Evolutionary conservation across 2,113 vertebrate species (phyloP).

Genomic region (Corythoichthys intestinalis): DNA sequence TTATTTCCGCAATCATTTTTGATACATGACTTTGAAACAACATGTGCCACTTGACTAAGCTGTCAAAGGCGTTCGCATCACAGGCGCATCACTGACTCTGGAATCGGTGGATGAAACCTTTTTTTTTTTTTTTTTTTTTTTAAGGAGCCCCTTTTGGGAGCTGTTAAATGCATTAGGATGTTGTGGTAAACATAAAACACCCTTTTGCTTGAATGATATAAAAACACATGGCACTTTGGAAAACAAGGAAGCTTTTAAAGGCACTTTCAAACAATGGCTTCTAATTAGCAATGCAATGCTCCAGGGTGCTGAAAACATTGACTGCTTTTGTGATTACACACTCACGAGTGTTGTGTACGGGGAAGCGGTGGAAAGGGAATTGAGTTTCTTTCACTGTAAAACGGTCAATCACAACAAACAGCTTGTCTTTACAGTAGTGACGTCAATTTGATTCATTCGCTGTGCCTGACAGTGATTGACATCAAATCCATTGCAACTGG

Average conservation of each 20-base stretch:
- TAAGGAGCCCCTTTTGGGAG: conserved; percentile 58
- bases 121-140: conserved; percentile 26
- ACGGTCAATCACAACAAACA: not conserved
- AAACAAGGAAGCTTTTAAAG: conserved; percentile 70
- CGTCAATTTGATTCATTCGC: too few relatives aligned
- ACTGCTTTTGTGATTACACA: conserved; percentile 62
- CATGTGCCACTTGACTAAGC: conserved; percentile 37
- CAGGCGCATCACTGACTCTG: conserved; percentile 42
- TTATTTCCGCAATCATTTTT: conserved; percentile 31
- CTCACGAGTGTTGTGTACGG: conserved; percentile 44
- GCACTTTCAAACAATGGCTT: conserved; percentile 67
- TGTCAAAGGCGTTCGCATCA: conserved; percentile 46
- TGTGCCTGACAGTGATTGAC: too few relatives aligned
- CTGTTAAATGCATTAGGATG: conserved; percentile 67
- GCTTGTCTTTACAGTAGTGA: too few relatives aligned
- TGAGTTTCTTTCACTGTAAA: conserved; percentile 24
- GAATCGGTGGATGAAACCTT: conserved; percentile 49
- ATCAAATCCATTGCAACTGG: too few relatives aligned
- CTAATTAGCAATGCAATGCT: conserved; percentile 69
- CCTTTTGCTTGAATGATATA: conserved; percentile 55
- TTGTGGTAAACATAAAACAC: conserved; percentile 65
- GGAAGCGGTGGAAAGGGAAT: conserved; percentile 31
- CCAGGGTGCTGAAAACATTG: conserved; percentile 60
- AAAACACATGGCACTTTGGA: conserved; percentile 51
- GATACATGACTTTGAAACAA: conserved; percentile 22